phyloP scores from a whole-genome alignment of 2,888 invertebrate genomes.

The Drosophila picticornis region DNA sequence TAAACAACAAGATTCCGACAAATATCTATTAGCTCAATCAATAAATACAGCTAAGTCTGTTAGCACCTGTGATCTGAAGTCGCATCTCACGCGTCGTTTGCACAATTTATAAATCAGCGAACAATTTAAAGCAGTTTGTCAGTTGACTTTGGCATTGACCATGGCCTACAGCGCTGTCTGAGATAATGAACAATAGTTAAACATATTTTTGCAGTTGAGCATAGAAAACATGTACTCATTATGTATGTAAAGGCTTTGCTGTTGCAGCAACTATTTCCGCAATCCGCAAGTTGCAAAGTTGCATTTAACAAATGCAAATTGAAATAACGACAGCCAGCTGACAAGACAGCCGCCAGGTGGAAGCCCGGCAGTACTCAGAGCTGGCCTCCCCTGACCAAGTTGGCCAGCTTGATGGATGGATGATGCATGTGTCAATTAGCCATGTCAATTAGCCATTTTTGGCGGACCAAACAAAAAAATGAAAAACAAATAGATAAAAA shows the following conservation, averaged over 20 bases:
- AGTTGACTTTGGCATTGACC: slow-evolving; percentile 40
- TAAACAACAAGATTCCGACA: slow-evolving; percentile 4
- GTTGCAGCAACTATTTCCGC: slow-evolving; percentile 57
- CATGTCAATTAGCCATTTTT: slow-evolving; percentile 58
- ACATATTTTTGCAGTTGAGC: slow-evolving; percentile 18
- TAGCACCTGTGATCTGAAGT: slow-evolving; percentile 40
- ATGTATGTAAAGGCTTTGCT: slow-evolving; percentile 24
- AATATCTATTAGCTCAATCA: background rate
- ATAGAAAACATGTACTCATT: slow-evolving; percentile 11
- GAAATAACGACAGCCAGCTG: slow-evolving; percentile 40
- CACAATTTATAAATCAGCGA: slow-evolving; percentile 50
- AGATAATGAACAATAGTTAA: slow-evolving; percentile 45
- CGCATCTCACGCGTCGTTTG: slow-evolving; percentile 46
- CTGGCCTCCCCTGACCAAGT: slow-evolving; percentile 10
- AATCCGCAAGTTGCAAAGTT: slow-evolving; percentile 51
- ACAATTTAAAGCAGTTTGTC: slow-evolving; percentile 53
- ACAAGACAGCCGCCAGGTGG: slow-evolving; percentile 32
- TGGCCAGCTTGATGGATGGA: slow-evolving; percentile 38
- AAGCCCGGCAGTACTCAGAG: slow-evolving; percentile 3
- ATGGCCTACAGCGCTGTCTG: slow-evolving; percentile 2
- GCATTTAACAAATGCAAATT: slow-evolving; percentile 52
- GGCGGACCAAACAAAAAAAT: slow-evolving; percentile 8
- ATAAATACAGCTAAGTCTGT: slow-evolving; percentile 15
- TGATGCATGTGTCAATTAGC: slow-evolving; percentile 51
- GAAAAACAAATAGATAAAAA: background rate